Percentiles rank a stretch among this genome's conserved stretches.
Conservation (phyloP, 1,140 invertebrate species). For the Pomphorhynchus laevis region DNA sequence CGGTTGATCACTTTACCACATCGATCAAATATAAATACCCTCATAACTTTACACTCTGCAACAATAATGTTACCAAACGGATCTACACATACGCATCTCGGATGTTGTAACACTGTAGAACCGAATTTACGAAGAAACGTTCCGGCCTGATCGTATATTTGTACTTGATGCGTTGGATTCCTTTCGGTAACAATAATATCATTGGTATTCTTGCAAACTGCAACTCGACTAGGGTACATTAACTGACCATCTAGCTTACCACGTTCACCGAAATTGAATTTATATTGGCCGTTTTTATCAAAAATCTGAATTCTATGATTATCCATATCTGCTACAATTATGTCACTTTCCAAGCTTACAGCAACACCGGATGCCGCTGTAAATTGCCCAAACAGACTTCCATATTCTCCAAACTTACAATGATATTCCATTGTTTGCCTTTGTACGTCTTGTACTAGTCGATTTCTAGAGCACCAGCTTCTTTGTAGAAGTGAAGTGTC, state of each 20-base stretch:
- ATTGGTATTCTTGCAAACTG: slow-evolving; percentile 46
- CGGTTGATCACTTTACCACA: not conserved
- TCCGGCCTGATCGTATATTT: not conserved
- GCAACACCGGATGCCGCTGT: slow-evolving; percentile 93
- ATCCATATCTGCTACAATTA: slow-evolving; percentile 17
- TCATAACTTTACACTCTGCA: not conserved
- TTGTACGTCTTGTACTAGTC: too few relatives aligned
- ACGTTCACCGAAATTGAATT: slow-evolving; percentile 15
- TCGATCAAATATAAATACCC: not conserved
- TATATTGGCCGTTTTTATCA: slow-evolving; percentile 15
- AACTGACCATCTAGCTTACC: not conserved
- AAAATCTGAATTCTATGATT: slow-evolving; percentile 18
- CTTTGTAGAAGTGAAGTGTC: too few relatives aligned
- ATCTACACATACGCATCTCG: not conserved
- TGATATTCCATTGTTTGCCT: slow-evolving; percentile 99
- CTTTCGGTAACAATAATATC: slow-evolving; percentile 95
- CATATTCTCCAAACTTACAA: slow-evolving; percentile 97
- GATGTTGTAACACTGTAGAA: slow-evolving; percentile 22
- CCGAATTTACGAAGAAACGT: not conserved
- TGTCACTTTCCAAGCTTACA: slow-evolving; percentile 37
- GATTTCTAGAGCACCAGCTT: too few relatives aligned
- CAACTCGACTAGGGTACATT: not conserved
- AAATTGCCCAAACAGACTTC: slow-evolving; percentile 55
- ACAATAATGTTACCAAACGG: not conserved
- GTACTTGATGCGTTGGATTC: slow-evolving; percentile 51